Percentiles rank a stretch among this genome's conserved stretches.
These are phyloP conservation scores for Anthopleura sola DNA, from an alignment of 64 coral and sea anemone species.

Conservation along the genomic window DNA sequence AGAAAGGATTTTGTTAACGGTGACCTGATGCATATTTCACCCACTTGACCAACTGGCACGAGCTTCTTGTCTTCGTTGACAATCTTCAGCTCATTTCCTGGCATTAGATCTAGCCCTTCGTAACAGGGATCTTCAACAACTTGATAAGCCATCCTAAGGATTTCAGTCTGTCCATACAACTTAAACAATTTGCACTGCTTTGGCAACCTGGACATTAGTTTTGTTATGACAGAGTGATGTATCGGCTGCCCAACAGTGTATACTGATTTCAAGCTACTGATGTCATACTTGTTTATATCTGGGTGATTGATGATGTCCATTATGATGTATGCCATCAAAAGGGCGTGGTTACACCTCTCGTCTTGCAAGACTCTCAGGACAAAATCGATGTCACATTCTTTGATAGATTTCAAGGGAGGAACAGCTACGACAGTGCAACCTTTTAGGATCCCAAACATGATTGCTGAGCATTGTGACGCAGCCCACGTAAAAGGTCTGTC, in stretches of 20 bases:
- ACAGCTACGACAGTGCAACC: conserved; percentile 13
- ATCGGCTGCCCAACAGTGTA: not conserved
- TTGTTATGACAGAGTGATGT: not conserved
- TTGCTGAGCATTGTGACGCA: not conserved
- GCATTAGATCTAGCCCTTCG: not conserved
- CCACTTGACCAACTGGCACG: not conserved
- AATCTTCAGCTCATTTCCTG: conserved; percentile 20
- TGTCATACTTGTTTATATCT: not conserved
- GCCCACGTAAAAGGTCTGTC: not conserved
- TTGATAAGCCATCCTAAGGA: not conserved
- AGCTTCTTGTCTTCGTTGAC: not conserved
- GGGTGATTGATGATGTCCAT: not conserved
- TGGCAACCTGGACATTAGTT: not conserved
- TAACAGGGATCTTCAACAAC: not conserved
- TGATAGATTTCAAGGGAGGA: not conserved
- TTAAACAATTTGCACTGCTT: not conserved
- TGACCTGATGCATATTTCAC: conserved; percentile 21
- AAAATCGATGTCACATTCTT: not conserved
- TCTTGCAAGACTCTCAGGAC: not conserved
- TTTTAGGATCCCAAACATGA: not conserved
- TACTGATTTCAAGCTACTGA: not conserved
- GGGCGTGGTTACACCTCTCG: not conserved
- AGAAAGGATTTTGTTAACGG: conserved; percentile 2
- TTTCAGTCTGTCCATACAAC: not conserved
- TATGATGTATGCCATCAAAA: not conserved